Evolutionary conservation across 2,888 invertebrate genomes (phyloP).

Genomic region (Ectropis crepuscularia): DNA sequence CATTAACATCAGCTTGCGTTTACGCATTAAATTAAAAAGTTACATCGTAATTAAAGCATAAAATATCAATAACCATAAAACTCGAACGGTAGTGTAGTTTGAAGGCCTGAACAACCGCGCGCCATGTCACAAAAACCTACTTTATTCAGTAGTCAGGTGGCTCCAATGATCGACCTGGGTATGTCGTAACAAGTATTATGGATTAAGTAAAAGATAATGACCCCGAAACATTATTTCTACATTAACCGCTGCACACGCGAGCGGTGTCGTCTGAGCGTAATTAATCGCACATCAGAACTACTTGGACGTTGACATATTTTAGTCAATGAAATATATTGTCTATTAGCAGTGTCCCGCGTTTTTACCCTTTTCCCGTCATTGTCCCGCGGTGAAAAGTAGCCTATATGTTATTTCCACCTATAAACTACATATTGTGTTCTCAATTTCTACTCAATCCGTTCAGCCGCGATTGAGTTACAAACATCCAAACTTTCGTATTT

Average conservation of each 20-base stretch:
- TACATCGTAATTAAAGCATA: not conserved
- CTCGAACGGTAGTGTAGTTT: constrained; percentile 2
- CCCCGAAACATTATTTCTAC: constrained; percentile 74
- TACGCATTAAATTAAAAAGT: constrained; percentile 1
- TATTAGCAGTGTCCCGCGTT: no score
- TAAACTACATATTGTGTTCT: no score
- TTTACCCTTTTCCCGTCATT: no score
- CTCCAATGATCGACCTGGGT: constrained; percentile 44
- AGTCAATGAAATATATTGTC: not conserved
- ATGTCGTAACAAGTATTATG: constrained; percentile 60
- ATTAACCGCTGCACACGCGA: constrained; percentile 66
- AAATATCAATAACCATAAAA: constrained; percentile 12
- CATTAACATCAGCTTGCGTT: not conserved
- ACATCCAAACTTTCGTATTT: no score
- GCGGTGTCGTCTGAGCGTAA: constrained; percentile 43
- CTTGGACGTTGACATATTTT: not conserved
- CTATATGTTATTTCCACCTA: no score
- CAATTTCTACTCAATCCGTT: no score
- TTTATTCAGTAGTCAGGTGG: constrained; percentile 28
- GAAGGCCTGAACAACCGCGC: constrained; percentile 15
- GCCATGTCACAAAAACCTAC: constrained; percentile 9
- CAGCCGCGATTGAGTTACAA: no score
- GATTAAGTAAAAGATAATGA: constrained; percentile 78
- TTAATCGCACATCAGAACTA: constrained; percentile 3
- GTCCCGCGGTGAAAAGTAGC: no score